phyloP scores from a whole-genome alignment of 2,797 vertebrate species.

The Psittacula echo region DNA sequence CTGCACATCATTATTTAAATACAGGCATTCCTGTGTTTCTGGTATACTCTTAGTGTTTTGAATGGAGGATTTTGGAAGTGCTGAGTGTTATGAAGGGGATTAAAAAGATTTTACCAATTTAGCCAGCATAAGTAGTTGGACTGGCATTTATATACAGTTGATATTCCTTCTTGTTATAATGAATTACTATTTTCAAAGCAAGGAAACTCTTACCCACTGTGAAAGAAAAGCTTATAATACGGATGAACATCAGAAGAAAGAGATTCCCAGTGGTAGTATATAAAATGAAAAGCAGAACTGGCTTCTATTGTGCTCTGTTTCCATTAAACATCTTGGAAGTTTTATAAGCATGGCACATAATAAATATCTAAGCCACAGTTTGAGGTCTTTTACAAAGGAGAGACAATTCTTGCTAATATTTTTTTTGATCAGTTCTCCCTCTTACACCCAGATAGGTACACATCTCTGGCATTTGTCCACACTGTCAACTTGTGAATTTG shows the following conservation, averaged over 20 bases:
- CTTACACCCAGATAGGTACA: background rate
- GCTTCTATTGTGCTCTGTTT: conserved; percentile 59
- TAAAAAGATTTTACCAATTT: conserved; percentile 14
- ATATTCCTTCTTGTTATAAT: conserved; percentile 34
- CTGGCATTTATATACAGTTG: conserved; percentile 1
- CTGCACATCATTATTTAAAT: background rate
- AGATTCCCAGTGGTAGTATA: conserved; percentile 59
- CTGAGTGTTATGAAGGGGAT: background rate
- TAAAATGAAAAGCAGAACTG: conserved; percentile 68
- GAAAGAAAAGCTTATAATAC: conserved; percentile 53
- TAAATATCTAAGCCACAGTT: conserved; percentile 53
- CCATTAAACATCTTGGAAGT: conserved; percentile 55
- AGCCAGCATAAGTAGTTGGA: background rate
- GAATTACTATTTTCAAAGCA: conserved; percentile 52
- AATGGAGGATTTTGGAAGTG: conserved; percentile 21
- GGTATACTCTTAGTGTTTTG: background rate
- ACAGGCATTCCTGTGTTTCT: background rate
- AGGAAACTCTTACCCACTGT: conserved; percentile 58
- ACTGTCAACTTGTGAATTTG: conserved; percentile 36
- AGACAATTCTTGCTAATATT: conserved; percentile 23
- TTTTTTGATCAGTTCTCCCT: background rate
- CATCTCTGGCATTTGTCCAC: conserved; percentile 28
- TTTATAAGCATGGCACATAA: conserved; percentile 40
- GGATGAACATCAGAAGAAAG: conserved; percentile 66
- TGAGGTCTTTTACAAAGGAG: conserved; percentile 37